Percentiles rank a stretch among this genome's conserved stretches.
phyloP scores from a whole-genome alignment of 2,113 vertebrate species.

The Tenebrosternarchus preto region DNA sequence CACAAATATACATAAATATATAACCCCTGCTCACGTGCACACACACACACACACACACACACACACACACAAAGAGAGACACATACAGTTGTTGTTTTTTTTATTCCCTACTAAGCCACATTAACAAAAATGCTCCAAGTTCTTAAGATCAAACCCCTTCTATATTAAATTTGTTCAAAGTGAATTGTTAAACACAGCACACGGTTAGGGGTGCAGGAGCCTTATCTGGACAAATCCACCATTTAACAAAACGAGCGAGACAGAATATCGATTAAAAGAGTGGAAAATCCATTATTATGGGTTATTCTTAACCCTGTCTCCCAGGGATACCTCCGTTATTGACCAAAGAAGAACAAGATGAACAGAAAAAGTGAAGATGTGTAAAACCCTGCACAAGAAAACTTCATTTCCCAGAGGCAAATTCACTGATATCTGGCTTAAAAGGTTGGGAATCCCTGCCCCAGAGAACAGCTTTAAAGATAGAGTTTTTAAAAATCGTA shows the following conservation, averaged over 20 bases:
- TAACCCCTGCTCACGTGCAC: no score
- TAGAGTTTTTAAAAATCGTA: not conserved
- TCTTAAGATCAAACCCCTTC: slow-evolving; percentile 7
- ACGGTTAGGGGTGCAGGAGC: not conserved
- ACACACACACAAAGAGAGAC: no score
- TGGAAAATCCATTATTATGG: slow-evolving; percentile 48
- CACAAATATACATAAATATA: no score
- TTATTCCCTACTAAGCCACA: not conserved
- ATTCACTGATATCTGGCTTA: not conserved
- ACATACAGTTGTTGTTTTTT: no score
- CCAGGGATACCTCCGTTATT: slow-evolving; percentile 46
- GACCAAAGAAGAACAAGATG: slow-evolving; percentile 44
- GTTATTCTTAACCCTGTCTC: slow-evolving; percentile 51
- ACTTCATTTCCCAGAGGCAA: slow-evolving; percentile 16
- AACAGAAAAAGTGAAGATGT: slow-evolving; percentile 43
- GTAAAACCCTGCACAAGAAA: slow-evolving; percentile 21
- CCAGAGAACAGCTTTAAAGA: not conserved
- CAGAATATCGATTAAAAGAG: slow-evolving; percentile 46
- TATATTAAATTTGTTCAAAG: slow-evolving; percentile 8
- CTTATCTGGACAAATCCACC: slow-evolving; percentile 13
- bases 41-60: no score
- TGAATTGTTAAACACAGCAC: slow-evolving; percentile 6
- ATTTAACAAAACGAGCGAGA: slow-evolving; percentile 42
- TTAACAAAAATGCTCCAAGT: not conserved
- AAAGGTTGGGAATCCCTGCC: not conserved